These are phyloP conservation scores for Xestia sexstrigata DNA, from an alignment of 2,888 invertebrate species.

Conservation along the genomic window DNA sequence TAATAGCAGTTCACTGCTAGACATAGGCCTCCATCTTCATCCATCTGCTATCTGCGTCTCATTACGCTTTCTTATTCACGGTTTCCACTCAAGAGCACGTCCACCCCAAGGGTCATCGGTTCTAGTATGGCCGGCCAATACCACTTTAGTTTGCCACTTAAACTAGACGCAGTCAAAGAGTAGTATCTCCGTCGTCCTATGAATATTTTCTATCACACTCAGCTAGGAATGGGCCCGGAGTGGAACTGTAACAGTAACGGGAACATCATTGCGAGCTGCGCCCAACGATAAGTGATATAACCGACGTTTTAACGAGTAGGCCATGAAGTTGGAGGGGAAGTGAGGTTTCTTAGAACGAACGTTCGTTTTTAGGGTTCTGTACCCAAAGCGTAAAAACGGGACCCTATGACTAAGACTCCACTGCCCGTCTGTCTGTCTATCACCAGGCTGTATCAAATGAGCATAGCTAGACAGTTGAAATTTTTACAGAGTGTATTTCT, in stretches of 20 bases:
- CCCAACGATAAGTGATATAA: slow-evolving; percentile 70
- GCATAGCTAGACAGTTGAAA: too few species aligned
- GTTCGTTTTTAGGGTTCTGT: too few species aligned
- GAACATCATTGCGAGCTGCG: slow-evolving; percentile 65
- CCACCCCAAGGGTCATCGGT: background rate
- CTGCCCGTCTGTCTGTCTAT: too few species aligned
- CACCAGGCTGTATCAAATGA: too few species aligned
- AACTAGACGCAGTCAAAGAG: slow-evolving; percentile 16
- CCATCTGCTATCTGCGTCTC: background rate
- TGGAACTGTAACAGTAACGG: slow-evolving; percentile 65
- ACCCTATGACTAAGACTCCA: too few species aligned
- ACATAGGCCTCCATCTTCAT: background rate
- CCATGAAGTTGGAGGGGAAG: slow-evolving; percentile 35
- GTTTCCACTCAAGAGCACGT: background rate
- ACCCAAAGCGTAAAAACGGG: too few species aligned
- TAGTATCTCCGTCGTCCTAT: slow-evolving; percentile 25
- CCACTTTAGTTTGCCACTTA: background rate
- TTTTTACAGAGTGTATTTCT: too few species aligned
- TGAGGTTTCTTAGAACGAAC: background rate
- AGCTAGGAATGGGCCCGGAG: slow-evolving; percentile 54
- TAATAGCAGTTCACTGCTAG: background rate
- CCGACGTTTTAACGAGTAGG: slow-evolving; percentile 49
- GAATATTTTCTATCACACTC: slow-evolving; percentile 47
- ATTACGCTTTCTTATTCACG: background rate
- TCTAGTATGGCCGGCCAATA: background rate